These are phyloP conservation scores for Drosophila anomalata DNA, from an alignment of 2,888 invertebrate genomes.

Conservation along the genomic window DNA sequence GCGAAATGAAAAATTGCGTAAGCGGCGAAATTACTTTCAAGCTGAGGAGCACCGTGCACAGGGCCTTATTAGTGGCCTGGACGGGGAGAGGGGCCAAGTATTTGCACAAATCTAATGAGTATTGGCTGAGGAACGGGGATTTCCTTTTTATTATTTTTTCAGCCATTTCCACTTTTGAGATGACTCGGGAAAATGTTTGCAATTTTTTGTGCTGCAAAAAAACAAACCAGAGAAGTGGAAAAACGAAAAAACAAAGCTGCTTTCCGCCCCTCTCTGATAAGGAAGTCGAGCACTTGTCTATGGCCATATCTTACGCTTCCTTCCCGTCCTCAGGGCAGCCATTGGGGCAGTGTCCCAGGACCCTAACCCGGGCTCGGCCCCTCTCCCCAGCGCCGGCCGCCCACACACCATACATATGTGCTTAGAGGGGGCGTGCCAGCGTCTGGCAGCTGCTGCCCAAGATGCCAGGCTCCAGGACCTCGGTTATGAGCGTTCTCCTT, in stretches of 20 bases:
- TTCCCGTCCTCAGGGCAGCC: conserved; percentile 14
- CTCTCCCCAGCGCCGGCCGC: background rate
- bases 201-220: conserved; percentile 27
- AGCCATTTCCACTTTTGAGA: conserved; percentile 20
- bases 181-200: conserved; percentile 41
- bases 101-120: conserved; percentile 61
- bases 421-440: conserved; percentile 49
- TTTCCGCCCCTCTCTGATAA: conserved; percentile 45
- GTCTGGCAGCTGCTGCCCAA: conserved; percentile 53
- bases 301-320: conserved; percentile 25
- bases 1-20: conserved; percentile 75
- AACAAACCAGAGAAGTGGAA: conserved; percentile 11
- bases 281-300: conserved; percentile 50
- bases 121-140: conserved; percentile 20
- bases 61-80: conserved; percentile 24
- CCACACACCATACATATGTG: conserved; percentile 19
- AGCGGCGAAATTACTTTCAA: conserved; percentile 71
- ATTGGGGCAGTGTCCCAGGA: conserved; percentile 7
- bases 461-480: conserved; percentile 49
- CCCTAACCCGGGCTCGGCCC: background rate
- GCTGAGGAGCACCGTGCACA: background rate
- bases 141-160: conserved; percentile 29
- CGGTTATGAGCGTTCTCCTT: conserved; percentile 62
- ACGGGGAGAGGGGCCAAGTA: conserved; percentile 33
- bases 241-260: conserved; percentile 28